Base-by-base conservation (phyloP, 2,113 vertebrate species). In the Stegostoma tigrinum region DNA sequence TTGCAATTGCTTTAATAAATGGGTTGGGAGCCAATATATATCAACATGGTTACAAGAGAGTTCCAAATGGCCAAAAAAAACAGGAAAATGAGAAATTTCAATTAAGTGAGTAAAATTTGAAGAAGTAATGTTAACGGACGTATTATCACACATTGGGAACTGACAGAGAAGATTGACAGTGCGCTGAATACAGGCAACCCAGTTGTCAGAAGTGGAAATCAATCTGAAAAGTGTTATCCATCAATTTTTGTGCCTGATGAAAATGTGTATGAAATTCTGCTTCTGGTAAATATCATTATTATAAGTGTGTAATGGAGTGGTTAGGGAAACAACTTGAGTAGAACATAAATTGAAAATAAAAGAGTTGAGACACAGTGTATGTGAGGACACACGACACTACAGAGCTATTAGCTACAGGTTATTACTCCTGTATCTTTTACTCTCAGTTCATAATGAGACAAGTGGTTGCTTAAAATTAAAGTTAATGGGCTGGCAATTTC, bases 211-310 rank as follows among this genome's bases (percentile, higher is more conserved):
- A 64, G 27, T 61, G 52, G 87, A 90, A 90, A 34, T 55, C 52
- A n/a, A 61, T 90, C 52, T 34, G 52, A 90, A 90, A 52, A 52
- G 86, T 61, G 87, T 64, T 55, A 34, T 90, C 87, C 52, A 90
- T 90, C 87, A 64, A 52, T 64, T 90, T 90, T 55, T n/a, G 14
- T 55, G 87, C 23, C 87, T 90, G 52, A 90, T 90, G 87, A 90
- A 52, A 52, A 64, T 17, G 27, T n/a, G 15, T 15, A 27, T 61
- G 87, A 55, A 90, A 64, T n/a, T 90, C 52, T 64, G 52, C 14
- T 30, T 64, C 87, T 90, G 87, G 52, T 90, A 90, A 55, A 90
- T 90, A 30, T 90, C 52, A 34, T 64, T 61, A 61, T 64, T 90
- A 34, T 90, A 30, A 90, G 64, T 5, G 17, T 61, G 30, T 48